These are phyloP conservation scores for Gallirallus australis DNA, from an alignment of 2,797 vertebrate genomes.

Conservation along the genomic window DNA sequence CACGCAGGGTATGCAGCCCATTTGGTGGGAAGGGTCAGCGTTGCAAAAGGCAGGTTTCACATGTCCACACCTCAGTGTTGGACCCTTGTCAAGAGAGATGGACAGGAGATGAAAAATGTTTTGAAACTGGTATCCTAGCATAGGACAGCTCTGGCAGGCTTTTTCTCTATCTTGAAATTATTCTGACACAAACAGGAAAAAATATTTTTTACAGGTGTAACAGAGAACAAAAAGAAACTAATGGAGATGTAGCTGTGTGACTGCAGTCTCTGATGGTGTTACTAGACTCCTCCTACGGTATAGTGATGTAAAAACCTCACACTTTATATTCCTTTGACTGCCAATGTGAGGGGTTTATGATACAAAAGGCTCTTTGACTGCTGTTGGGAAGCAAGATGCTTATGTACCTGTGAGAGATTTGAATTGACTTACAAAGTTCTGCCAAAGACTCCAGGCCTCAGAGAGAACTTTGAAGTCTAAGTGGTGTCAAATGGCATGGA, in stretches of 20 bases:
- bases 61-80: background rate
- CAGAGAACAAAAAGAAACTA: background rate
- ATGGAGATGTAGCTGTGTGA: background rate
- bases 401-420: rapidly evolving
- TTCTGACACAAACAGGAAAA: background rate
- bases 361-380: background rate
- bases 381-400: background rate
- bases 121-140: background rate
- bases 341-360: background rate
- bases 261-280: background rate
- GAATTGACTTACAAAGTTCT: background rate
- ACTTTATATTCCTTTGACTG: rapidly evolving
- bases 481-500: background rate
- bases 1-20: rapidly evolving
- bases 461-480: background rate
- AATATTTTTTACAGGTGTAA: background rate
- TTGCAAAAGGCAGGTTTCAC: background rate
- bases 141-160: rapidly evolving
- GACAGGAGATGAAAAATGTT: background rate
- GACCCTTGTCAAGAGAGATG: background rate
- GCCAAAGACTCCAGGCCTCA: too few relatives aligned
- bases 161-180: background rate
- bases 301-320: rapidly evolving
- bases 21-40: background rate
- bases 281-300: background rate